These are phyloP conservation scores for Psettodes erumei DNA, from an alignment of 2,113 vertebrate species.

Conservation along the genomic window DNA sequence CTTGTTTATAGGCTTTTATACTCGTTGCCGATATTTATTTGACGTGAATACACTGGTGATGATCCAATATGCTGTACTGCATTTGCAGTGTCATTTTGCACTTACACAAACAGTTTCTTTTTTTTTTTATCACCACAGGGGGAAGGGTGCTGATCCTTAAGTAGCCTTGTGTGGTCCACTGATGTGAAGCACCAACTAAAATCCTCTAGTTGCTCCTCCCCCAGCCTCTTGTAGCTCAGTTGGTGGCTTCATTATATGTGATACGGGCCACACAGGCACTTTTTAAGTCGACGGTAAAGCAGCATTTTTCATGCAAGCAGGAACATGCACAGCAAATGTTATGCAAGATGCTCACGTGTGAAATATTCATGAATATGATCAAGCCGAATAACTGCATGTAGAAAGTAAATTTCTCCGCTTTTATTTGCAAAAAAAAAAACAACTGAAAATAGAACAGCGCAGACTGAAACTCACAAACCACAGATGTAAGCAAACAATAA, in stretches of 20 bases:
- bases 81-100: conserved; percentile 31
- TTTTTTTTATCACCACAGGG: conserved; percentile 37
- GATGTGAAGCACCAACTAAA: conserved; percentile 35
- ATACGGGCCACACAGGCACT: conserved; percentile 28
- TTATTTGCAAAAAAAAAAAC: not conserved
- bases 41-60: conserved; percentile 1
- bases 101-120: conserved; percentile 26
- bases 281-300: conserved; percentile 43
- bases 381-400: not conserved
- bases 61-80: conserved; percentile 17
- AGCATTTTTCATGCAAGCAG: conserved; percentile 7
- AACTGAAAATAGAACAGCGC: conserved; percentile 4
- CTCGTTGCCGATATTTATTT: conserved; percentile 33
- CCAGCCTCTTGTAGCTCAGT: conserved; percentile 32
- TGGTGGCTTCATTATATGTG: conserved; percentile 40
- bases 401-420: not conserved
- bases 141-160: conserved; percentile 28
- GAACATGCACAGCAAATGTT: not conserved
- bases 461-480: not conserved
- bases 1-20: conserved; percentile 24
- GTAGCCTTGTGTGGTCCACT: conserved; percentile 31
- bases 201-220: conserved; percentile 28
- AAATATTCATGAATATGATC: conserved; percentile 21
- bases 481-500: conserved; percentile 35
- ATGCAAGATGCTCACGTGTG: not conserved